A percentile compares a stretch with the other conserved stretches of the same genome.
These are phyloP conservation scores for Mastomys natalensis DNA, from an alignment of 2,113 vertebrate species.

Conservation along the genomic window DNA sequence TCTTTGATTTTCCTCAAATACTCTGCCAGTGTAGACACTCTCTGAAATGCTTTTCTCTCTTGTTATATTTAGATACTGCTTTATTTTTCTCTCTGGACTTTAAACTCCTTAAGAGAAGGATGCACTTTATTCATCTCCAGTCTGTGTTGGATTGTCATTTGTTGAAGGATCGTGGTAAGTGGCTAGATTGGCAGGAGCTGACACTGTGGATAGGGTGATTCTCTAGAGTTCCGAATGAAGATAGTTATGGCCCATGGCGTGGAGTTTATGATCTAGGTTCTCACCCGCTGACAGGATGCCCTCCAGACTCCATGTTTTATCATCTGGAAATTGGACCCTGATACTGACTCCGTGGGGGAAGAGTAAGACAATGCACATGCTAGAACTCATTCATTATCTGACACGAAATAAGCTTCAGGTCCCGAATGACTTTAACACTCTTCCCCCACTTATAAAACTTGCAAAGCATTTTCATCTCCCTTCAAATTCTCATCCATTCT, in stretches of 20 bases:
- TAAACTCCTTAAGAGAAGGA: conserved; percentile 2
- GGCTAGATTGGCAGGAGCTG: not conserved
- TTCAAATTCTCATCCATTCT: not conserved
- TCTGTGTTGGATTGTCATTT: not conserved
- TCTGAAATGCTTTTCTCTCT: not conserved
- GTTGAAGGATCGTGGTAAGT: not conserved
- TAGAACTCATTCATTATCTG: not conserved
- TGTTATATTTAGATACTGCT: not conserved
- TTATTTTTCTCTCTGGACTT: conserved; percentile 29
- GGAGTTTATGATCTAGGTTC: not conserved
- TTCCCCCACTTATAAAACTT: not conserved
- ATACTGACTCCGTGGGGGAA: not conserved
- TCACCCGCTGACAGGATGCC: not conserved
- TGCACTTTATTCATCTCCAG: not conserved
- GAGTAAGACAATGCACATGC: not conserved
- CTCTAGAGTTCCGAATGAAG: not conserved
- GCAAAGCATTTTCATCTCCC: not conserved
- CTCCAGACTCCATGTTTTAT: not conserved
- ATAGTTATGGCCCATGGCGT: not conserved
- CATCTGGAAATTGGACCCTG: not conserved
- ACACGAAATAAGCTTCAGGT: not conserved
- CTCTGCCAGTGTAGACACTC: not conserved
- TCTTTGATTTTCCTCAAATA: conserved; percentile 53
- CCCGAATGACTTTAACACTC: not conserved
- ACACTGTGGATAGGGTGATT: not conserved